A percentile compares a stretch with the other conserved stretches of the same genome.
phyloP scores from a whole-genome alignment of 2,113 vertebrate species.

The Bubo bubo region DNA sequence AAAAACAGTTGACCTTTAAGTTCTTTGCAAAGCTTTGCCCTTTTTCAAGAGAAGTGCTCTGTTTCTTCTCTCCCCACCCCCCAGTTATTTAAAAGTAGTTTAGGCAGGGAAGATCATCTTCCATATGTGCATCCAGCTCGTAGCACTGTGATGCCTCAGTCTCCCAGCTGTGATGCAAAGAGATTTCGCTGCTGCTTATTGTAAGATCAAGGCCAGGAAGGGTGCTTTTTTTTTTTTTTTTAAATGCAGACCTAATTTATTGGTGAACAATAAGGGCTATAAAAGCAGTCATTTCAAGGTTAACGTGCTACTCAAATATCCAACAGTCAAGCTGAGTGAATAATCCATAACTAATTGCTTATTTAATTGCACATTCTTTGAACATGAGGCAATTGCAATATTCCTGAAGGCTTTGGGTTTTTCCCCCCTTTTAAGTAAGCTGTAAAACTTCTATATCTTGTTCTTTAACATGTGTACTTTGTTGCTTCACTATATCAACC shows the following conservation, averaged over 20 bases:
- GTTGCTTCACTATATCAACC: neutral
- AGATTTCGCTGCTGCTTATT: no score
- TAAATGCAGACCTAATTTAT: neutral
- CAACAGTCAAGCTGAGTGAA: neutral
- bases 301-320: neutral
- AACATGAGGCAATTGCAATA: neutral
- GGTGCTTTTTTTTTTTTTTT: neutral
- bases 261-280: neutral
- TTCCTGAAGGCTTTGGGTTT: neutral
- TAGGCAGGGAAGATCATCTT: neutral
- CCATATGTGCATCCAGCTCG: neutral
- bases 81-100: neutral
- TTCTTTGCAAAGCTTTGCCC: neutral
- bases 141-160: neutral
- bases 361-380: conserved; percentile 6
- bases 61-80: neutral
- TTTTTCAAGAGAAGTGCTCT: neutral
- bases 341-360: conserved; percentile 45
- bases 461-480: neutral
- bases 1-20: neutral
- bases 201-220: neutral
- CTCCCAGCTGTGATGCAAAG: neutral
- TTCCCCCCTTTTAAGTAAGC: neutral
- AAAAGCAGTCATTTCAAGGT: conserved; percentile 34
- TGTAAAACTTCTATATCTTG: neutral